phyloP scores from a whole-genome alignment of 2,113 vertebrate species.

The Elaphurus davidianus region DNA sequence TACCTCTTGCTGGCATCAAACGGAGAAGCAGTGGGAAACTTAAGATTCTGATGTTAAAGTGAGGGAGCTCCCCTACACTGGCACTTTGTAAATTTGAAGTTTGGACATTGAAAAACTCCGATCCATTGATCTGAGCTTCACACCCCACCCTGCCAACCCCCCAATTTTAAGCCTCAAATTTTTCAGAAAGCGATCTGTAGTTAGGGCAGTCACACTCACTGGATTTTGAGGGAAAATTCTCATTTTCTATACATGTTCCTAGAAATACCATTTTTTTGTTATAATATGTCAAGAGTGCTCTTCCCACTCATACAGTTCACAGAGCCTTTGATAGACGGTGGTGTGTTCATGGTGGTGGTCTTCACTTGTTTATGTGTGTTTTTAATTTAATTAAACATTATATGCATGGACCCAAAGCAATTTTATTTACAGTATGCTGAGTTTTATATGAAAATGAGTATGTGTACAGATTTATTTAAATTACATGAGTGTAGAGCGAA shows the following conservation, averaged over 20 bases:
- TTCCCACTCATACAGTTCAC: not conserved
- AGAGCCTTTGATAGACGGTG: not conserved
- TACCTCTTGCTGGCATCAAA: conserved; percentile 49
- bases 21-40: not conserved
- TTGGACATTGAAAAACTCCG: not conserved
- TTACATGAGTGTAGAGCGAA: not conserved
- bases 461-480: not conserved
- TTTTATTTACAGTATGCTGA: not conserved
- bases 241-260: not conserved
- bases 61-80: not conserved
- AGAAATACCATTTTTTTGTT: conserved; percentile 6
- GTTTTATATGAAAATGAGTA: not conserved
- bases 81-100: not conserved
- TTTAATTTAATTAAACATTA: not conserved
- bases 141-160: too few relatives aligned
- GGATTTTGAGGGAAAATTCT: not conserved
- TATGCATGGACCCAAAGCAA: not conserved
- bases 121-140: not conserved
- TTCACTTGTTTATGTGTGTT: not conserved
- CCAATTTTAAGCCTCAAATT: not conserved
- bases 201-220: not conserved
- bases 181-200: not conserved
- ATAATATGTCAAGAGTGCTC: not conserved
- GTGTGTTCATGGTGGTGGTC: not conserved
- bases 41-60: not conserved